Conservation (phyloP, 2,888 invertebrate species). For the Cabera pusaria region DNA sequence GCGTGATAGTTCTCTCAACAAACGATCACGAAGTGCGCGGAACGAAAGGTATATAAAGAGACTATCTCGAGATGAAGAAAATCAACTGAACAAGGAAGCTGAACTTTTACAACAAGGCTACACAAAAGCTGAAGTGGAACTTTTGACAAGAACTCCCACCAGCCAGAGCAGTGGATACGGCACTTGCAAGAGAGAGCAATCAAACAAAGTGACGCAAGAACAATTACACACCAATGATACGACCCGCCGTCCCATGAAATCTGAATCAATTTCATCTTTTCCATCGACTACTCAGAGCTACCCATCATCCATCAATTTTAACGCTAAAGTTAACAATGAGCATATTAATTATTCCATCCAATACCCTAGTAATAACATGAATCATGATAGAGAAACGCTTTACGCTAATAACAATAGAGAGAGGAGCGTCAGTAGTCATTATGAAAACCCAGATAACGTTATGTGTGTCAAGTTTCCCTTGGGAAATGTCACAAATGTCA, state of each 20-base stretch:
- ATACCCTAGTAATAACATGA: constrained; percentile 62
- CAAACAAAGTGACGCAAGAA: constrained; percentile 70
- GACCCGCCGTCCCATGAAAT: constrained; percentile 66
- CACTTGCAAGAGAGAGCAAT: constrained; percentile 73
- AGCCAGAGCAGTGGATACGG: constrained; percentile 78
- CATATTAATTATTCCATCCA: constrained; percentile 79
- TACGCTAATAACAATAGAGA: constrained; percentile 66
- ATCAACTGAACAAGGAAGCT: constrained; percentile 80
- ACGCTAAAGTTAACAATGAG: constrained; percentile 80
- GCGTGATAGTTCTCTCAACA: constrained; percentile 83
- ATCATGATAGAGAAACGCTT: constrained; percentile 56
- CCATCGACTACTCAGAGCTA: constrained; percentile 79
- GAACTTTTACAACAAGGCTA: constrained; percentile 76
- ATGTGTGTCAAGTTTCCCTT: constrained; percentile 80
- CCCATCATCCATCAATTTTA: constrained; percentile 80
- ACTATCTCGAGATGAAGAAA: constrained; percentile 87
- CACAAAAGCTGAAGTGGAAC: constrained; percentile 79
- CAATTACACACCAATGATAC: constrained; percentile 56
- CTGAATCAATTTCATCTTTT: constrained; percentile 79
- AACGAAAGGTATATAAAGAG: constrained; percentile 92
- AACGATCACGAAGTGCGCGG: constrained; percentile 88
- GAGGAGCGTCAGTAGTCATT: constrained; percentile 59
- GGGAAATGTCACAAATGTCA: constrained; percentile 70
- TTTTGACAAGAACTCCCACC: constrained; percentile 78
- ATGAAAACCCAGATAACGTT: constrained; percentile 68